Evolutionary conservation across 2,888 invertebrate species (phyloP), one percentile per base, ranked within the genome.

Genomic region (Synergus gifuensis): DNA sequence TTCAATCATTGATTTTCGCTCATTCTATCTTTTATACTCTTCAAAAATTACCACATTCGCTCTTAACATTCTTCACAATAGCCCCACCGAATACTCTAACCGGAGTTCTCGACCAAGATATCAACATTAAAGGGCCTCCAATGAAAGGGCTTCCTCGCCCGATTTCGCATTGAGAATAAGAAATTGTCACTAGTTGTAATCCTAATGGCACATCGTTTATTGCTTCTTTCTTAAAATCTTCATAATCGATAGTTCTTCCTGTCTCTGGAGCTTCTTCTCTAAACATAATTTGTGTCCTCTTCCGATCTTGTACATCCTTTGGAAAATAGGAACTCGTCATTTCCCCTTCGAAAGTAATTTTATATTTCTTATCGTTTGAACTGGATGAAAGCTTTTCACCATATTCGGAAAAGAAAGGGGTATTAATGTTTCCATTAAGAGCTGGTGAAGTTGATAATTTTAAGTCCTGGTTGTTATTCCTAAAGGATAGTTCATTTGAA

Each of bases 51-150:
- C 94, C 94, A 89, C 96, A 96, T 79, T 94, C 91, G 82, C 94
- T 94, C 14, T 93, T 92, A 0, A 94, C 94, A 83, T 93, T 94
- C 87, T 94, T 94, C 28, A 95, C 91, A 86, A 93, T 93, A 4
- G 95, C 95, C 8, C 95, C 96, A 22, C 95, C 96, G 87, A 95
- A 96, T 0, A 96, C 93, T 83, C 94, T 93, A 0, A 96, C 95
- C 0, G 95, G 95, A 3, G 95, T 95, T 85, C 93, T 94, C 62
- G 93, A 94, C 96, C 96, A 96, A 86, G 95, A 94, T 78, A 96
- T 94, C 49, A 94, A 92, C 93, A 95, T 92, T 58, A 90, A 87
- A 14, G 90, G 83, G 2, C 93, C 93, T 0, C 89, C 89, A 76
- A 91, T 89, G 64, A 92, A 87, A 0, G 94, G 94, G 18, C 94